These are phyloP conservation scores for Lasiurus cinereus DNA, from an alignment of 2,113 vertebrate species.

Conservation along the genomic window DNA sequence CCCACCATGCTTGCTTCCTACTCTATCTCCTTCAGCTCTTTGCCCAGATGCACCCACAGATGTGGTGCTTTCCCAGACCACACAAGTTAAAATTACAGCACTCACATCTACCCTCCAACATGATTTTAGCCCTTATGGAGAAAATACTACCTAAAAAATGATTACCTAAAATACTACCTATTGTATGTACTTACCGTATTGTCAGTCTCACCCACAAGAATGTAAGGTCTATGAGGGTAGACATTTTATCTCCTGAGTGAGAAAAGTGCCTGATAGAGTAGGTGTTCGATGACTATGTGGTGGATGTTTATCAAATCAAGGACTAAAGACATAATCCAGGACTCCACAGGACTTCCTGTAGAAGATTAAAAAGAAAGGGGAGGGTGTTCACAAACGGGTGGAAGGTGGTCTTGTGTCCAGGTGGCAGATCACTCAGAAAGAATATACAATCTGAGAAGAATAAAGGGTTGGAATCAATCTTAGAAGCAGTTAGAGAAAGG, in stretches of 20 bases:
- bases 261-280: background rate
- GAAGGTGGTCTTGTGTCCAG: background rate
- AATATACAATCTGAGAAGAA: background rate
- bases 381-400: background rate
- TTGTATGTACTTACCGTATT: background rate
- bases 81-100: conserved; percentile 29
- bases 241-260: background rate
- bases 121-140: background rate
- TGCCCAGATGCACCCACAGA: background rate
- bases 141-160: background rate
- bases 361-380: background rate
- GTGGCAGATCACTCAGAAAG: background rate
- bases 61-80: background rate
- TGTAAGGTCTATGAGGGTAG: background rate
- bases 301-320: background rate
- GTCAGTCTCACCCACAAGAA: background rate
- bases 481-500: background rate
- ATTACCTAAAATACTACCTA: background rate
- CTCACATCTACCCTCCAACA: background rate
- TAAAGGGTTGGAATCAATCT: background rate
- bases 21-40: background rate
- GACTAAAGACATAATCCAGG: background rate
- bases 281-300: background rate
- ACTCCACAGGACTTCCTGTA: background rate
- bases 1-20: background rate